These are phyloP conservation scores for Noctua pronuba DNA, from an alignment of 2,888 invertebrate genomes.

Conservation along the genomic window DNA sequence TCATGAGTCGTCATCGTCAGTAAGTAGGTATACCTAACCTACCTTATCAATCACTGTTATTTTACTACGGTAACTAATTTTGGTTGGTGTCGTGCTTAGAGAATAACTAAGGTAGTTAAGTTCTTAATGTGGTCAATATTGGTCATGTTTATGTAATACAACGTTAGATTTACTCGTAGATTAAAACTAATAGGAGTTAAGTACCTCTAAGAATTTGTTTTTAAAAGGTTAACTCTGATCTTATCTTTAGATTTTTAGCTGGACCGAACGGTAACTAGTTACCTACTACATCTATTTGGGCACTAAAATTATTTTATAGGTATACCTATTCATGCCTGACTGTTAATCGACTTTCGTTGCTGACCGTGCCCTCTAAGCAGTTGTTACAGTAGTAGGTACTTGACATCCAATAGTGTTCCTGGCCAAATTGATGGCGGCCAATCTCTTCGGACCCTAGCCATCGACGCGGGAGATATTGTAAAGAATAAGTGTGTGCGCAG, in stretches of 20 bases:
- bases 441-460: background rate
- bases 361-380: background rate
- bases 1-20: too few relatives aligned
- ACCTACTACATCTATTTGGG: background rate
- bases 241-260: background rate
- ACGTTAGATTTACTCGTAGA: slow-evolving; percentile 31
- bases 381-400: background rate
- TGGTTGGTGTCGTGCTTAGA: background rate
- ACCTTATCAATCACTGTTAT: background rate
- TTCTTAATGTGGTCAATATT: slow-evolving; percentile 10
- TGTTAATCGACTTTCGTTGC: background rate
- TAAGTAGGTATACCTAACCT: background rate
- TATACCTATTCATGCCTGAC: background rate
- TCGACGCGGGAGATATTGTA: background rate
- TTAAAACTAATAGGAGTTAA: slow-evolving; percentile 21
- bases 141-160: slow-evolving; percentile 13
- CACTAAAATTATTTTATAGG: background rate
- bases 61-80: background rate
- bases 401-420: too few relatives aligned
- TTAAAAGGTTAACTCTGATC: slow-evolving; percentile 23
- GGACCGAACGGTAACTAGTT: background rate
- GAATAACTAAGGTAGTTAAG: background rate
- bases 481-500: background rate
- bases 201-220: background rate
- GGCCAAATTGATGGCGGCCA: background rate